A percentile compares a stretch with the other conserved stretches of the same genome.
Evolutionary conservation across 2,888 invertebrate genomes (phyloP).

Genomic region (Pseudoips prasinana): DNA sequence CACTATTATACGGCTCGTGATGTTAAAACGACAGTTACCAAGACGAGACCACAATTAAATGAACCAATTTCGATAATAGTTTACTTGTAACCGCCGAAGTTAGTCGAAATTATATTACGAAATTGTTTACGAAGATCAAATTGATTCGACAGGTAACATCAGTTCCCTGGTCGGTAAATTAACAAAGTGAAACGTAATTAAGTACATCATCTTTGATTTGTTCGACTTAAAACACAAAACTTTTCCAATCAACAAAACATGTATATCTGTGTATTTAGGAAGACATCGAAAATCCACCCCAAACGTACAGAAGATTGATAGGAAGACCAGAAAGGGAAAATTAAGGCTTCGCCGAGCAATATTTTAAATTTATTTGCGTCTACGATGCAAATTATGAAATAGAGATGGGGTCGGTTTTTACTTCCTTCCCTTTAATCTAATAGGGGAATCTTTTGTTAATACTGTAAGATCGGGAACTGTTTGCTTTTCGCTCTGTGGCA

Average conservation of each 20-base stretch:
- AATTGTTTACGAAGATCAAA: no score
- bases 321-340: conserved; percentile 62
- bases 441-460: conserved; percentile 69
- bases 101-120: no score
- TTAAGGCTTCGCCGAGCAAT: conserved; percentile 68
- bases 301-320: conserved; percentile 54
- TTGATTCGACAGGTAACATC: no score
- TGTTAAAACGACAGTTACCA: no score
- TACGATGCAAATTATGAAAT: conserved; percentile 79
- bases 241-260: conserved; percentile 28
- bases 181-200: no score
- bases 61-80: no score
- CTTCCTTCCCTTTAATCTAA: conserved; percentile 68
- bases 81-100: no score
- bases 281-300: conserved; percentile 29
- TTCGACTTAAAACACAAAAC: conserved; percentile 19
- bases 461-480: conserved; percentile 55
- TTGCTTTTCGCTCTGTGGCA: conserved; percentile 54
- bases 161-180: not conserved
- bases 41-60: no score
- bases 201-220: conserved; percentile 16
- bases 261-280: conserved; percentile 26
- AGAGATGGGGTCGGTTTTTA: conserved; percentile 65
- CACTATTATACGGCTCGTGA: no score
- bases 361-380: conserved; percentile 80